Evolutionary conservation across 92 coral and sea anemone genomes (phyloP), one percentile per base, ranked within the genome.

Genomic region (Nematostella vectensis): DNA sequence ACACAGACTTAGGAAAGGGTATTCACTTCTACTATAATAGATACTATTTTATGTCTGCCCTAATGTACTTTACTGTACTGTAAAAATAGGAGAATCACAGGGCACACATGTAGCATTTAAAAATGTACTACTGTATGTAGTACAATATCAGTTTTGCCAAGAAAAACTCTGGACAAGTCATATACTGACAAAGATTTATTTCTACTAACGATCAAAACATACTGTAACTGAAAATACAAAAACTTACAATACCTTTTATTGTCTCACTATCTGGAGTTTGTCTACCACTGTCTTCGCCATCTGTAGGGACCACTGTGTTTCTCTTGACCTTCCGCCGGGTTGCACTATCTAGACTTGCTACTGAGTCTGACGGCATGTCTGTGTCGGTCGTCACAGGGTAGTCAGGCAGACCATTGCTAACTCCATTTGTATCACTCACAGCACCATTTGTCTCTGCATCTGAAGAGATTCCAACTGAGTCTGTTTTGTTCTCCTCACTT

Each of bases 201-300:
- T n/a, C n/a, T n/a, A n/a, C n/a, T n/a, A n/a, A n/a, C n/a, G n/a
- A n/a, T n/a, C n/a, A n/a, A n/a, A n/a, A n/a, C n/a, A n/a, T n/a
- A n/a, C n/a, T n/a, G n/a, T n/a, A n/a, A n/a, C n/a, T n/a, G n/a
- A n/a, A n/a, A n/a, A n/a, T n/a, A n/a, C n/a, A n/a, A n/a, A n/a
- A n/a, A n/a, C n/a, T n/a, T n/a, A n/a, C n/a, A n/a, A n/a, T 59
- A 78, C 99, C 99, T 93, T 82, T 86, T 68, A 74, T 71, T 27
- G 79, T 66, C 39, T 81, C 88, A 73, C 87, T 85, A n/a, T 89
- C 97, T 33, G 99, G 99, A 25, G 99, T 86, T 54, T 77, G 96
- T 16, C 88, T 61, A 18, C 99, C 91, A 65, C 93, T 86, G 20
- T 86, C 96, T 39, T 85, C 99, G 0, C 74, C 95, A 58, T 93